Conservation (phyloP, 2,888 invertebrate genomes). For the Tortrix viridana region DNA sequence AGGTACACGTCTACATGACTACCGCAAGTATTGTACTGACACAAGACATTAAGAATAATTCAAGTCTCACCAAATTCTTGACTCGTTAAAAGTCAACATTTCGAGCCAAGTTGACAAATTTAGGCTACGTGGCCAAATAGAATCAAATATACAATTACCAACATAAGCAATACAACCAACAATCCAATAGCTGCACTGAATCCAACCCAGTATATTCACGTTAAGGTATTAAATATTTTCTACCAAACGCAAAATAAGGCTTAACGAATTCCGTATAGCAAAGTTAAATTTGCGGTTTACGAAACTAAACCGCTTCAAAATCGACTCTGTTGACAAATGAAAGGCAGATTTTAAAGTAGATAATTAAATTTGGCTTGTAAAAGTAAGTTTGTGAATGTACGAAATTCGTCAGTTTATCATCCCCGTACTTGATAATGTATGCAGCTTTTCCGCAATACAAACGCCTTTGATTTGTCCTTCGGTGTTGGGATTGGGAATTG, state of each 20-base stretch:
- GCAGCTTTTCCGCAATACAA: slow-evolving; percentile 61
- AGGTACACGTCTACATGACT: too few species aligned
- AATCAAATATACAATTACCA: slow-evolving; percentile 26
- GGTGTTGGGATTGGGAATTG: slow-evolving; percentile 43
- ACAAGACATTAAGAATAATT: slow-evolving; percentile 1
- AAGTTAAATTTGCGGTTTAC: slow-evolving; percentile 5
- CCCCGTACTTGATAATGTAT: slow-evolving; percentile 63
- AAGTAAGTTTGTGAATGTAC: slow-evolving; percentile 40
- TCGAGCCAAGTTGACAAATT: slow-evolving; percentile 56
- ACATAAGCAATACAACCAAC: slow-evolving; percentile 1
- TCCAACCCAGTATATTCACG: slow-evolving; percentile 38
- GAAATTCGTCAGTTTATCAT: slow-evolving; percentile 58
- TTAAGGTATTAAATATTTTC: slow-evolving; percentile 19
- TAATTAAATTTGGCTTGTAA: slow-evolving; percentile 20
- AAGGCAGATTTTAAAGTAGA: slow-evolving; percentile 1
- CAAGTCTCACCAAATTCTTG: slow-evolving; percentile 4
- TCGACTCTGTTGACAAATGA: slow-evolving; percentile 14
- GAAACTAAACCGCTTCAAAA: neutral
- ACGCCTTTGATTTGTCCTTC: slow-evolving; percentile 65
- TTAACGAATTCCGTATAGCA: slow-evolving; percentile 9
- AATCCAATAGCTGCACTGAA: slow-evolving; percentile 20
- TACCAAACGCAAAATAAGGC: neutral
- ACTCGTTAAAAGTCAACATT: slow-evolving; percentile 61
- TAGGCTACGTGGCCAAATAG: slow-evolving; percentile 37
- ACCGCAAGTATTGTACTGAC: neutral